Conservation (phyloP, 2,888 invertebrate species). For the Hoplodrina ambigua region DNA sequence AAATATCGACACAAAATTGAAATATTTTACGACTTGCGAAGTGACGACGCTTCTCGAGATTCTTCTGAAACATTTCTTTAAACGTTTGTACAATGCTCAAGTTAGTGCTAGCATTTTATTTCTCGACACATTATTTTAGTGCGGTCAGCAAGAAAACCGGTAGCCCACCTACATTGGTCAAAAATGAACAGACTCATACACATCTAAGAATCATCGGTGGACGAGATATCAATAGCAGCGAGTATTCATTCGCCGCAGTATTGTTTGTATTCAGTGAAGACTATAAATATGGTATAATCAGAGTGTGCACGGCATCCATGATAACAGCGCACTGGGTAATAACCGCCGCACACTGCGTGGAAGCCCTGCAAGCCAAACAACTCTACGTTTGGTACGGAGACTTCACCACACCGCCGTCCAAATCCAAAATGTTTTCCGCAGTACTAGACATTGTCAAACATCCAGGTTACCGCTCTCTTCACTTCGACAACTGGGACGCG, state of each 20-base stretch:
- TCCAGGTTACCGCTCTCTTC: not conserved
- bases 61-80: not conserved
- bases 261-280: not conserved
- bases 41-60: too few relatives aligned
- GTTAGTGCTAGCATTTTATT: too few relatives aligned
- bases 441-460: not conserved
- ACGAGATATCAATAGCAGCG: not conserved
- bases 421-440: not conserved
- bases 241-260: constrained; percentile 14
- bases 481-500: too few relatives aligned
- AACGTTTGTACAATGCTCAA: too few relatives aligned
- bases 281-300: not conserved
- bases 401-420: not conserved
- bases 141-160: not conserved
- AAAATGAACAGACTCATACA: not conserved
- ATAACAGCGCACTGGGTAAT: constrained; percentile 4
- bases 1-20: not conserved
- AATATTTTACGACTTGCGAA: too few relatives aligned
- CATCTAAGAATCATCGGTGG: constrained; percentile 1
- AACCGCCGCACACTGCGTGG: constrained; percentile 12
- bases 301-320: constrained; percentile 2
- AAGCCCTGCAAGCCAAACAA: not conserved
- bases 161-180: not conserved
- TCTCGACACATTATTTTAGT: not conserved
- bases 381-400: constrained; percentile 4